Evolutionary conservation across 2,888 invertebrate genomes (phyloP).

Genomic region (Drosophila neutralis): DNA sequence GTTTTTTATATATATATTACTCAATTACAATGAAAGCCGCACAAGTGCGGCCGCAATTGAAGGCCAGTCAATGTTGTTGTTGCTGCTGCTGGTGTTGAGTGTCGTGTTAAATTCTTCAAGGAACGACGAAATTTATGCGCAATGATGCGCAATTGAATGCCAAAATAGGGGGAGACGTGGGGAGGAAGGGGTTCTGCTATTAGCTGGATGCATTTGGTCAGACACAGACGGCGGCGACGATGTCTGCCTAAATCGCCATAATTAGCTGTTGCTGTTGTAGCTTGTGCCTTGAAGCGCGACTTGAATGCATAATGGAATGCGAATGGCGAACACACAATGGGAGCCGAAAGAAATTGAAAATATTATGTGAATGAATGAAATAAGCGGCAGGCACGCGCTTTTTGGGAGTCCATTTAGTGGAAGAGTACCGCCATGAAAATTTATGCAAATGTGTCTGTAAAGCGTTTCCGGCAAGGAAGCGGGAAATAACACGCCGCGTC

Average conservation of each 20-base stretch:
- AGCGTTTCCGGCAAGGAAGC: constrained; percentile 61
- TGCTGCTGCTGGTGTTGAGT: constrained; percentile 36
- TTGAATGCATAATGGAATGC: constrained; percentile 65
- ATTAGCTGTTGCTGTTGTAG: constrained; percentile 45
- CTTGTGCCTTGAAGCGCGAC: constrained; percentile 48
- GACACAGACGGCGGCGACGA: constrained; percentile 9
- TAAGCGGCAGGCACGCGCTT: constrained; percentile 67
- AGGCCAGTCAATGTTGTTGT: constrained; percentile 41
- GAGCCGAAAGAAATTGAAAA: constrained; percentile 56
- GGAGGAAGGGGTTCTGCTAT: neutral
- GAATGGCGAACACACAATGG: constrained; percentile 7
- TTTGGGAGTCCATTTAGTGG: constrained; percentile 37
- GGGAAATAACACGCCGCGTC: constrained; percentile 44
- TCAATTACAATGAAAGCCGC: constrained; percentile 61
- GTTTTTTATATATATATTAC: constrained; percentile 22
- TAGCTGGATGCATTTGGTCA: constrained; percentile 36
- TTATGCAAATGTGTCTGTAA: constrained; percentile 43
- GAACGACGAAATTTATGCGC: constrained; percentile 67
- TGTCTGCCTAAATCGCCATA: constrained; percentile 67
- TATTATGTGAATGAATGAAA: constrained; percentile 50
- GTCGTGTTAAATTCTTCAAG: constrained; percentile 48
- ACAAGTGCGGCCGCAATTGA: constrained; percentile 73
- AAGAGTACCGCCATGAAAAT: constrained; percentile 29
- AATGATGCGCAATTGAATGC: constrained; percentile 68
- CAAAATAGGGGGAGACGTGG: constrained; percentile 49